phyloP scores from a whole-genome alignment of 2,888 invertebrate genomes.

The Diarsia mendica region DNA sequence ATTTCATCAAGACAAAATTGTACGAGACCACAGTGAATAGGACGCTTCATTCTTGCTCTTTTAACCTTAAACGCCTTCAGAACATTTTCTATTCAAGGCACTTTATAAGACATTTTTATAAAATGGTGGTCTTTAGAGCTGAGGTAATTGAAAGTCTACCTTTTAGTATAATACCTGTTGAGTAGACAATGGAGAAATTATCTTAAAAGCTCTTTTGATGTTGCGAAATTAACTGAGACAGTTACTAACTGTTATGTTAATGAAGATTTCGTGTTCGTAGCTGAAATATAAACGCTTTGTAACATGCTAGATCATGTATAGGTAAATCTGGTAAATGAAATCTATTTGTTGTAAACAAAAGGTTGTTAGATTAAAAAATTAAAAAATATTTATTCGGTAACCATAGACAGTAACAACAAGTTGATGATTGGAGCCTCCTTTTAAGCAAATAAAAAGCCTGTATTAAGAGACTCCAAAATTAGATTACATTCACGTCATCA shows the following conservation, averaged over 20 bases:
- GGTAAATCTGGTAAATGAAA: neutral
- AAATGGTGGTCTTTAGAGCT: slow-evolving; percentile 19
- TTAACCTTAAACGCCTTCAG: slow-evolving; percentile 9
- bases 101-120: slow-evolving; percentile 30
- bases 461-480: no score
- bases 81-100: slow-evolving; percentile 28
- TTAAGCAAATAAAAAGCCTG: no score
- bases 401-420: no score
- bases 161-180: slow-evolving; percentile 23
- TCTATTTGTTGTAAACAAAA: neutral
- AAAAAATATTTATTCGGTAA: no score
- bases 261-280: neutral
- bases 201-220: slow-evolving; percentile 22
- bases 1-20: slow-evolving; percentile 27
- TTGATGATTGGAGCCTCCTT: no score
- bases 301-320: neutral
- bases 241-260: neutral
- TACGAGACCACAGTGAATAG: slow-evolving; percentile 15
- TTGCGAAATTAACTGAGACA: slow-evolving; percentile 11
- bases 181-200: slow-evolving; percentile 6
- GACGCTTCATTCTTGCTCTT: slow-evolving; percentile 15
- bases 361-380: no score
- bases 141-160: slow-evolving; percentile 41
- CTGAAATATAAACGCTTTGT: neutral
- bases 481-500: neutral